Evolutionary conservation across 2,113 vertebrate genomes (phyloP).

Genomic region (Anolis sagrei): DNA sequence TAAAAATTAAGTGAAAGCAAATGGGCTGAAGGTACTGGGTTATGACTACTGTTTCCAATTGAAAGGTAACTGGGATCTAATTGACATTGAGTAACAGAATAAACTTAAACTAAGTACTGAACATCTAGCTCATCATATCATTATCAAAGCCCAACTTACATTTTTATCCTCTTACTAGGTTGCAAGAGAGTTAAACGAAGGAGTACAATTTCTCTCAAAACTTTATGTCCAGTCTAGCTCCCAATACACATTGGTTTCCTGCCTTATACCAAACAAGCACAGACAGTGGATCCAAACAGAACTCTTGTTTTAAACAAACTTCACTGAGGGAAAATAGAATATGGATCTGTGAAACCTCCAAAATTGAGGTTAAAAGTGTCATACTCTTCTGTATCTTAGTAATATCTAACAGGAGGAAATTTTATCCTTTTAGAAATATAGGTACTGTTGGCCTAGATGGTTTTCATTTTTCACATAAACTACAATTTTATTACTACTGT

Average conservation of each 20-base stretch:
- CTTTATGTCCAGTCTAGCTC: background rate
- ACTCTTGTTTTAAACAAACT: background rate
- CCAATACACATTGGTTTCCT: background rate
- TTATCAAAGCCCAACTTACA: background rate
- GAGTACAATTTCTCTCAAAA: background rate
- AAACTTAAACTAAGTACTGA: background rate
- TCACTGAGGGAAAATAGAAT: background rate
- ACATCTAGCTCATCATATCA: background rate
- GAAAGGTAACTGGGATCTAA: background rate
- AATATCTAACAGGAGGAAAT: background rate
- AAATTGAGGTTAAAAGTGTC: background rate
- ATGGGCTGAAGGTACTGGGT: too few relatives aligned
- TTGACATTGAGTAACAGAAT: background rate
- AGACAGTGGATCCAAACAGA: background rate
- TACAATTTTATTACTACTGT: constrained; percentile 17
- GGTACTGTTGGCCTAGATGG: background rate
- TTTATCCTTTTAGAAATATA: background rate
- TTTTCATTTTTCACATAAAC: background rate
- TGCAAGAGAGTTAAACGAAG: background rate
- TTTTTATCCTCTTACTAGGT: background rate
- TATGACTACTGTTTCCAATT: background rate
- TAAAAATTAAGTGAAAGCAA: background rate
- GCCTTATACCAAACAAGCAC: background rate
- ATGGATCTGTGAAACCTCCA: background rate
- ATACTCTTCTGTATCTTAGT: background rate